Evolutionary conservation across 2,888 invertebrate species (phyloP), one percentile per base, ranked within the genome.

Genomic region (Neoitamus cyanurus): DNA sequence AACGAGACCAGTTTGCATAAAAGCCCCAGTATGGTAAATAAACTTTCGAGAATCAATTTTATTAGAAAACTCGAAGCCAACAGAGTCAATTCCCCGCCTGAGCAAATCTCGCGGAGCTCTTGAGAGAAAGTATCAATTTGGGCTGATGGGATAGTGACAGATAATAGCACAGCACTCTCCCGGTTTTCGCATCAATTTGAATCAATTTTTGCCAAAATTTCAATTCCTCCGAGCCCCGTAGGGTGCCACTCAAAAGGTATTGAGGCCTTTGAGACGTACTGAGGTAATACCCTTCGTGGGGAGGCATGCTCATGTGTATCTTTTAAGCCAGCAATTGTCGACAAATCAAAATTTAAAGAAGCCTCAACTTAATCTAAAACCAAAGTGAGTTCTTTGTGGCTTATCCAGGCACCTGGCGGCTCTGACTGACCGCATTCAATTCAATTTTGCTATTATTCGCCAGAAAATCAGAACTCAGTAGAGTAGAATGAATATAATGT

Each of bases 11-110:
- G 82, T 82, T 82, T 82, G 82, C 82, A 82, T 82, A 82, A 82
- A 82, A 82, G 82, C 82, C 69, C 36, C 36, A 82, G 82, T 69
- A 82, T 82, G 82, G 82, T 82, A 82, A 82, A 82, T 82, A 82
- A 82, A 82, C 82, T 82, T 82, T 82, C 15, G 36, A 82, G 82
- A 69, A 82, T 82, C 82, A 82, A 82, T 82, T 82, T 82, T 82
- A 69, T 82, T 82, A 82, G 82, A 82, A 82, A 58, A 68, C 69
- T 82, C 69, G 25, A 69, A 82, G 82, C 82, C 69, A 68, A 82
- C 36, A 42, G 34, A 80, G 80, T 80, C 82, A 69, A 82, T 69
- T 82, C 48, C 28, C 82, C 69, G 58, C 34, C 69, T 82, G 25
- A 69, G 37, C 36, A 82, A 82, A 82, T 69, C 69, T 82, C 69